phyloP scores from a whole-genome alignment of 2,888 invertebrate species.

The Hetaerina titia region DNA sequence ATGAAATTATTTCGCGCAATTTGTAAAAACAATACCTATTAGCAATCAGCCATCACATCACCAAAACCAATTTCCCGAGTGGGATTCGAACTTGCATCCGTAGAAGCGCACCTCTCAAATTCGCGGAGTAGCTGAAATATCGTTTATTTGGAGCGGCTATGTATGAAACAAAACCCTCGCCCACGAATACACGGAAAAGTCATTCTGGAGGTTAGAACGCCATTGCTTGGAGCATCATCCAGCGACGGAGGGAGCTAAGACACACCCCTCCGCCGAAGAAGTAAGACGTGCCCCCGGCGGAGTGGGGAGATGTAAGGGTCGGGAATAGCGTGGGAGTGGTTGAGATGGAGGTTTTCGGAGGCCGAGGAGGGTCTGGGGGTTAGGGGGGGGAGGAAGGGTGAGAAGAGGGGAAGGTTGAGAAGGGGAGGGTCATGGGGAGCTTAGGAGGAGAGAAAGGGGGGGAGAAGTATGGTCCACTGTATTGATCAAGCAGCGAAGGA shows the following conservation, averaged over 20 bases:
- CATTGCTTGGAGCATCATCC: not conserved
- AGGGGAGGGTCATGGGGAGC: not conserved
- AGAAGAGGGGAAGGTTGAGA: not conserved
- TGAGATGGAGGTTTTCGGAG: not conserved
- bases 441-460: not conserved
- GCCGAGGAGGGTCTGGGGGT: not conserved
- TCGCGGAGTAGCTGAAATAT: too few relatives aligned
- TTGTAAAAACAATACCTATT: too few relatives aligned
- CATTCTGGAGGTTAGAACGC: not conserved
- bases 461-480: constrained; percentile 51
- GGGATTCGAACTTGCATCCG: too few relatives aligned
- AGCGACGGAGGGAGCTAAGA: not conserved
- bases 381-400: not conserved
- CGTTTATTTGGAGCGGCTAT: too few relatives aligned
- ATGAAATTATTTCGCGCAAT: too few relatives aligned
- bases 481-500: constrained; percentile 64
- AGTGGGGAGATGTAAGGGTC: not conserved
- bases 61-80: too few relatives aligned
- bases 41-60: too few relatives aligned
- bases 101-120: too few relatives aligned
- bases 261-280: constrained; percentile 29
- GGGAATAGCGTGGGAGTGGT: not conserved
- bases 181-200: too few relatives aligned
- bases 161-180: too few relatives aligned
- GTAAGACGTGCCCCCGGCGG: constrained; percentile 2